A percentile compares a stretch with the other conserved stretches of the same genome.
Conservation (phyloP, 2,797 vertebrate genomes). For the Tympanoctomys barrerae region DNA sequence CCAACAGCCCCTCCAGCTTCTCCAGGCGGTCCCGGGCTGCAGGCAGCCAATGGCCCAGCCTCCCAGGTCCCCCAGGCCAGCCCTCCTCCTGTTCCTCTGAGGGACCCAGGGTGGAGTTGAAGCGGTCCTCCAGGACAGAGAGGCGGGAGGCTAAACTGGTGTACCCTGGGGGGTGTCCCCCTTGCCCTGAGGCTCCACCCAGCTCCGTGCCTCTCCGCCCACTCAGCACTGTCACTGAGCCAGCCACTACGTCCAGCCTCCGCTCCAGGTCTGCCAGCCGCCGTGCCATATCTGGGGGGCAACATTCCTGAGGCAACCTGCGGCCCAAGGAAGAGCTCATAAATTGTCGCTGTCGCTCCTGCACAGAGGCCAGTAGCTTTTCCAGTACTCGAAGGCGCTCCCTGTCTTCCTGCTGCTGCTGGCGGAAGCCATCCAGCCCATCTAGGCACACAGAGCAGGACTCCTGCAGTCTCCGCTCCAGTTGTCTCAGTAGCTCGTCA, state of each 20-base stretch:
- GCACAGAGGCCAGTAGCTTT: conserved; percentile 92
- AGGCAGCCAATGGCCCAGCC: conserved; percentile 70
- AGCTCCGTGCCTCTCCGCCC: conserved; percentile 87
- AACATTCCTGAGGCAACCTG: conserved; percentile 87
- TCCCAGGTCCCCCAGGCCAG: conserved; percentile 28
- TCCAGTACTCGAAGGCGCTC: conserved; percentile 92
- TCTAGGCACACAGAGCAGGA: conserved; percentile 92
- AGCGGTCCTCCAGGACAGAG: conserved; percentile 90
- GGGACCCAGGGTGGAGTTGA: conserved; percentile 92
- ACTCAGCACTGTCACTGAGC: conserved; percentile 88
- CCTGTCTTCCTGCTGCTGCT: conserved; percentile 92
- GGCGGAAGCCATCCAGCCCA: conserved; percentile 91
- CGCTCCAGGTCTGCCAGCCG: conserved; percentile 88
- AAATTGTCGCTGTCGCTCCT: conserved; percentile 90
- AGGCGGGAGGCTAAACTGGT: conserved; percentile 81
- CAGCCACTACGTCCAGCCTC: conserved; percentile 88
- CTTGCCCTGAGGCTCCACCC: conserved; percentile 80
- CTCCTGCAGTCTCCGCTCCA: conserved; percentile 92
- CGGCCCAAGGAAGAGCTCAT: conserved; percentile 82
- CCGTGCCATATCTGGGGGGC: conserved; percentile 87
- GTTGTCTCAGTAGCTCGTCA: conserved; percentile 88
- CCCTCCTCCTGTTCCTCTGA: conserved; percentile 85
- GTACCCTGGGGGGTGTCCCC: conserved; percentile 77
- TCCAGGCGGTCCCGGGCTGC: conserved; percentile 71
- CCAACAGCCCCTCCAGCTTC: conserved; percentile 78